These are phyloP conservation scores for Semnornis frantzii DNA, from an alignment of 2,113 vertebrate genomes.

Conservation along the genomic window DNA sequence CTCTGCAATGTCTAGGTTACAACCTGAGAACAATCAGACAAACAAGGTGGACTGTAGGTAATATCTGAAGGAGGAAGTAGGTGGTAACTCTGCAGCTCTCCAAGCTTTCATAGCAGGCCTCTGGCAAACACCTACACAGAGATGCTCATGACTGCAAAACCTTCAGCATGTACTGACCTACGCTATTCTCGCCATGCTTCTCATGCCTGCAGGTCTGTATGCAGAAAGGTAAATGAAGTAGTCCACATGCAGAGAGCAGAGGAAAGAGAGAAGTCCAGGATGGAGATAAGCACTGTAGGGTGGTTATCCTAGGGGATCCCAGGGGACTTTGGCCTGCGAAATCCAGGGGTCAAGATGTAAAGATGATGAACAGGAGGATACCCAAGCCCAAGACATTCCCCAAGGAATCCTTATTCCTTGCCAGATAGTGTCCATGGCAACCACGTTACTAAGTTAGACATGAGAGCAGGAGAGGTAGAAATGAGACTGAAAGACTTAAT, in stretches of 20 bases:
- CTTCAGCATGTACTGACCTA: background rate
- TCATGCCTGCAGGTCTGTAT: background rate
- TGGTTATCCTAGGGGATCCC: too few relatives aligned
- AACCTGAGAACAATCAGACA: background rate
- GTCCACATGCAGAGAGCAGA: background rate
- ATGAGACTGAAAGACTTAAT: background rate
- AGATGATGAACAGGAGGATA: background rate
- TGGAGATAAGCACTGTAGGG: background rate
- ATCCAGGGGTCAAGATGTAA: background rate
- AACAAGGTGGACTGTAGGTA: background rate
- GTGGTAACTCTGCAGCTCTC: background rate
- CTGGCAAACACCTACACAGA: constrained; percentile 8
- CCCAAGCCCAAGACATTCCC: too few relatives aligned
- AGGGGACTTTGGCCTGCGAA: background rate
- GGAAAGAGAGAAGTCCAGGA: background rate
- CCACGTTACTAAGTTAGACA: accelerated
- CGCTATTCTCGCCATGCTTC: background rate
- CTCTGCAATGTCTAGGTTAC: background rate
- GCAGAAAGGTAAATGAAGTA: background rate
- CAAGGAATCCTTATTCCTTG: background rate
- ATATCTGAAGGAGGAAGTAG: background rate
- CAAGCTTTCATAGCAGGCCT: background rate
- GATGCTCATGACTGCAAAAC: background rate
- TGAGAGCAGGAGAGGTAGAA: background rate
- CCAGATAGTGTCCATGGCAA: background rate